Percentiles rank a stretch among this genome's conserved stretches.
Conservation (phyloP, 2,797 vertebrate species). For the Allobates femoralis region DNA sequence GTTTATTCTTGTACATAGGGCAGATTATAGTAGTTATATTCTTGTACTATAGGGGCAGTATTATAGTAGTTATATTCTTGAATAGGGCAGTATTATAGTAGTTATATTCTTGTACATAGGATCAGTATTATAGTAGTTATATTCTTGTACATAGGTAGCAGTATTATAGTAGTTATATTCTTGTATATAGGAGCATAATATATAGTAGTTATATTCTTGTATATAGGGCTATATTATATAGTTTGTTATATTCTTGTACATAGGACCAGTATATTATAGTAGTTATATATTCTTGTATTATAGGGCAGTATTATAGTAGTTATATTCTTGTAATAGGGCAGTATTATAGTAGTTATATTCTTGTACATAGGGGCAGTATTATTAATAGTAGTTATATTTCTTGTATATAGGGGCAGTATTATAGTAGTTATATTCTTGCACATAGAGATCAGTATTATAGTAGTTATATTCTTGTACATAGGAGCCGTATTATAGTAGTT, state of each 20-base stretch:
- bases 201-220: conserved; percentile 18
- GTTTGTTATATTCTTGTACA: conserved; percentile 13
- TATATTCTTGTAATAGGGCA: conserved; percentile 11
- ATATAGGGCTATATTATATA: neutral
- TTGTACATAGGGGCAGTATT: conserved; percentile 9
- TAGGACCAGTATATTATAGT: conserved; percentile 8
- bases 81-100: conserved; percentile 7
- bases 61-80: conserved; percentile 20
- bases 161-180: conserved; percentile 19
- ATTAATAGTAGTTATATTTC: conserved; percentile 5
- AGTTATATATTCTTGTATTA: conserved; percentile 10
- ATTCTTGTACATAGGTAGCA: too few species aligned
- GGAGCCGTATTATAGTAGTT: neutral
- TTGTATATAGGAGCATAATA: neutral
- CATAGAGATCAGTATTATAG: neutral
- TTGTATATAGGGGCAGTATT: neutral
- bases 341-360: conserved; percentile 12
- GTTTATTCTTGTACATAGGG: too few species aligned
- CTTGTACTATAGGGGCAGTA: neutral
- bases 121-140: conserved; percentile 9
- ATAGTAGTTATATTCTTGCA: neutral
- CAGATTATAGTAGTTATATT: too few species aligned
- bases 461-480: neutral
- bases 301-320: conserved; percentile 3
- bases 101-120: conserved; percentile 13